A percentile compares a stretch with the other conserved stretches of the same genome.
phyloP scores from a whole-genome alignment of 2,797 vertebrate species.

The Epinephelus coioides region DNA sequence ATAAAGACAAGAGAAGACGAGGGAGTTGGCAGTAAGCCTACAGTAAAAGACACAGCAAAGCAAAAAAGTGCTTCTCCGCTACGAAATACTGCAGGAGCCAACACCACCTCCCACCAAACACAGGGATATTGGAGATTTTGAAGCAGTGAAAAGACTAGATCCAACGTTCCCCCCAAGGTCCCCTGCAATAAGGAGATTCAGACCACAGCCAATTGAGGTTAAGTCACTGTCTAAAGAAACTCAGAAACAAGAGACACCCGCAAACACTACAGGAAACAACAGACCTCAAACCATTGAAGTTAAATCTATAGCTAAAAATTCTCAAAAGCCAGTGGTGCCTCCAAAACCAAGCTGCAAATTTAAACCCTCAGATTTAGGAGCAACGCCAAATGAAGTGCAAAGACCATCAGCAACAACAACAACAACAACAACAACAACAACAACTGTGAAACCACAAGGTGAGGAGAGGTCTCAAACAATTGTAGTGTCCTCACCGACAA shows the following conservation, averaged over 20 bases:
- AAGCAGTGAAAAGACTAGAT: slow-evolving; percentile 78
- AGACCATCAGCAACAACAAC: slow-evolving; percentile 52
- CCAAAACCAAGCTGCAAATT: slow-evolving; percentile 86
- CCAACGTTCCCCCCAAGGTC: slow-evolving; percentile 79
- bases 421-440: slow-evolving; percentile 16
- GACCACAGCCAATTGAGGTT: slow-evolving; percentile 78
- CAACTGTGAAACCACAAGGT: slow-evolving; percentile 61
- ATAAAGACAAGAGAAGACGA: slow-evolving; percentile 66
- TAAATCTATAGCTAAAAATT: slow-evolving; percentile 83
- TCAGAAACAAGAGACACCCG: slow-evolving; percentile 68
- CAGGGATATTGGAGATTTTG: slow-evolving; percentile 73
- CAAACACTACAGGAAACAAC: slow-evolving; percentile 47
- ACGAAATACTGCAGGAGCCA: slow-evolving; percentile 53
- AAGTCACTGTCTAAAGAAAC: slow-evolving; percentile 82
- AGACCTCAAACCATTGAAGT: slow-evolving; percentile 84
- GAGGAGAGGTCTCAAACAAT: slow-evolving; percentile 80
- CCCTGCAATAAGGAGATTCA: slow-evolving; percentile 74
- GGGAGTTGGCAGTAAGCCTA: slow-evolving; percentile 34
- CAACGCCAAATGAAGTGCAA: slow-evolving; percentile 67
- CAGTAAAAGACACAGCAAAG: slow-evolving; percentile 53
- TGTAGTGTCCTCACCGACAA: slow-evolving; percentile 78
- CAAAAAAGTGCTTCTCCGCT: slow-evolving; percentile 46
- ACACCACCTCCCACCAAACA: slow-evolving; percentile 42
- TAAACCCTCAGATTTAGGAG: slow-evolving; percentile 78
- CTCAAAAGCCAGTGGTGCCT: slow-evolving; percentile 83